phyloP scores from a whole-genome alignment of 2,113 vertebrate genomes.

The Halcyon malimbica region DNA sequence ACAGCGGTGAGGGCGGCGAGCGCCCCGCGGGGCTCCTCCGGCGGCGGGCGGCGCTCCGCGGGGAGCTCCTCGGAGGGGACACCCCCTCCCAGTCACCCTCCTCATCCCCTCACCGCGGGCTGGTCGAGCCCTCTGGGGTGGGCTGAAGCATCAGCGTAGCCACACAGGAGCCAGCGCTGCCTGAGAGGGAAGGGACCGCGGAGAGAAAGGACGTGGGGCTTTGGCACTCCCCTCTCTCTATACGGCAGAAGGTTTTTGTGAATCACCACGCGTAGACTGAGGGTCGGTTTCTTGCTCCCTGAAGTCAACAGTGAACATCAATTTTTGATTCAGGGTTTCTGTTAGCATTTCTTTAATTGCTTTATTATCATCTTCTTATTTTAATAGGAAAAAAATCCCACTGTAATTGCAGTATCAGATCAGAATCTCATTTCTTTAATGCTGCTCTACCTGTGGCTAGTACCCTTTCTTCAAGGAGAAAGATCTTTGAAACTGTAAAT shows the following conservation, averaged over 20 bases:
- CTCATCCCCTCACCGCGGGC: not conserved
- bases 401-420: not conserved
- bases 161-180: not conserved
- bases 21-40: not conserved
- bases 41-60: not conserved
- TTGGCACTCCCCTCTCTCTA: not conserved
- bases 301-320: not conserved
- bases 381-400: not conserved
- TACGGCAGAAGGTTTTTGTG: not conserved
- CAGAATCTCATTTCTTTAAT: not conserved
- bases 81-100: not conserved
- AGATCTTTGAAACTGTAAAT: not conserved
- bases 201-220: accelerated
- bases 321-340: not conserved
- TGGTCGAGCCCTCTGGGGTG: not conserved
- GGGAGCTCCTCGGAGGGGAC: not conserved
- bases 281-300: not conserved
- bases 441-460: not conserved
- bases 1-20: no score
- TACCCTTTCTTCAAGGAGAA: not conserved
- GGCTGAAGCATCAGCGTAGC: not conserved
- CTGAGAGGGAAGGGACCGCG: not conserved
- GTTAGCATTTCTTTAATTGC: not conserved
- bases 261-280: not conserved
- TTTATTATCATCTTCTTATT: not conserved